Evolutionary conservation across 1,140 invertebrate genomes (phyloP), one percentile per base, ranked within the genome.

Genomic region (Cotesia vestalis): DNA sequence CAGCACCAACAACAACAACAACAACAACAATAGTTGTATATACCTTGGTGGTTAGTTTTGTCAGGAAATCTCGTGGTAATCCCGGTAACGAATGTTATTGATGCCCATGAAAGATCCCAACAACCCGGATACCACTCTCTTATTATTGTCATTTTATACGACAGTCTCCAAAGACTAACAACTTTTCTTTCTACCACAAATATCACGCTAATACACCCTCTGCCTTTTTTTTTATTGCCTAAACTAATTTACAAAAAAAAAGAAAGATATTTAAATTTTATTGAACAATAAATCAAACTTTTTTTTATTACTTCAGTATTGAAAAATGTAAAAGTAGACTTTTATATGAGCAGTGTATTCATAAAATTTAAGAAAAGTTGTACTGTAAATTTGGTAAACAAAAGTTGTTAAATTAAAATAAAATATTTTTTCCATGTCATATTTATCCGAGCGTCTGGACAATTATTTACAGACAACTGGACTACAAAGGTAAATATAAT

Each of bases 91-190:
- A 71, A 62, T 51, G 69, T 71, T 71, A 71, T 71, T 71, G 57
- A 71, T 71, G 69, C 52, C 59, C 68, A 27, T 51, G 17, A 60
- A 40, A 46, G 4, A 62, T 69, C 9, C 67, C 12, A 5, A 20
- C 36, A 35, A 3, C 59, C 38, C 11, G n/a, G 38, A 61, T 63
- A 60, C 46, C 69, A 71, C 69, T 71, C 59, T 46, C 60, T 71
- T 71, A 46, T 46, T 46, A 71, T 71, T 71, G 69, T 71, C 69
- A 71, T 71, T 71, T 71, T 71, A 71, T 71, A 71, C 69, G 69
- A 71, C n/a, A 70, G 38, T 20, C 69, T 14, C 46, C 4, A 14
- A 55, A 20, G 11, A 34, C 53, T 51, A 34, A 35, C 51, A n/a
- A 53, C 9, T 51, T 51, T 68, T 35, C 11, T 46, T 11, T 11